A percentile compares a stretch with the other conserved stretches of the same genome.
Evolutionary conservation across 1,140 invertebrate genomes (phyloP).

Genomic region (Drosophila mauritiana): DNA sequence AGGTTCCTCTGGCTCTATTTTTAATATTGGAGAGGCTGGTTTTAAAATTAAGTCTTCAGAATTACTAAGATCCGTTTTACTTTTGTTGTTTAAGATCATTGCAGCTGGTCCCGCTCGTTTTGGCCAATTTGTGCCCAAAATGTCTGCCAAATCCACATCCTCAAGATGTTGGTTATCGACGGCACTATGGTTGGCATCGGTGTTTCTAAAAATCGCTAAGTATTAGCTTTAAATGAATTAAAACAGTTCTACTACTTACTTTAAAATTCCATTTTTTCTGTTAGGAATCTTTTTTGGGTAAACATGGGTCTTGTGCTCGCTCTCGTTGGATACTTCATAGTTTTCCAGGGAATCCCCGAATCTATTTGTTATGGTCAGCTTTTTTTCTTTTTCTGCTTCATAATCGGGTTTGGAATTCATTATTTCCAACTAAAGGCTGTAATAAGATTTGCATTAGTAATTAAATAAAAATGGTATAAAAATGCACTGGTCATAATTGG

Average conservation of each 20-base stretch:
- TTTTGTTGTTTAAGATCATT: constrained; percentile 51
- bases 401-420: constrained; percentile 43
- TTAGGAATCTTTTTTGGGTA: constrained; percentile 28
- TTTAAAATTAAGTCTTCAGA: constrained; percentile 1
- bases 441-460: neutral
- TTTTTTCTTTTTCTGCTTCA: constrained; percentile 40
- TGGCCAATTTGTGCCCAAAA: constrained; percentile 81
- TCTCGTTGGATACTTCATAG: constrained; percentile 31
- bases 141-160: constrained; percentile 78
- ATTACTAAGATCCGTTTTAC: constrained; percentile 9
- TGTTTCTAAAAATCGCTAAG: constrained; percentile 15
- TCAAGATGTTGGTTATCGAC: constrained; percentile 39
- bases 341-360: constrained; percentile 31
- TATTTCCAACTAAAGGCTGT: constrained; percentile 18
- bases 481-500: neutral
- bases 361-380: constrained; percentile 30
- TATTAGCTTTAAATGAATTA: neutral
- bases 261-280: constrained; percentile 30
- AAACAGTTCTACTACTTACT: neutral
- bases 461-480: neutral
- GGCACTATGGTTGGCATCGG: constrained; percentile 19
- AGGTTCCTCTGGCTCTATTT: constrained; percentile 16
- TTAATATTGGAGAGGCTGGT: constrained; percentile 12
- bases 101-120: constrained; percentile 56
- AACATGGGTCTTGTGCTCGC: constrained; percentile 6